Base-by-base conservation (phyloP, 1,140 invertebrate species). In the Charaxes varanes region DNA sequence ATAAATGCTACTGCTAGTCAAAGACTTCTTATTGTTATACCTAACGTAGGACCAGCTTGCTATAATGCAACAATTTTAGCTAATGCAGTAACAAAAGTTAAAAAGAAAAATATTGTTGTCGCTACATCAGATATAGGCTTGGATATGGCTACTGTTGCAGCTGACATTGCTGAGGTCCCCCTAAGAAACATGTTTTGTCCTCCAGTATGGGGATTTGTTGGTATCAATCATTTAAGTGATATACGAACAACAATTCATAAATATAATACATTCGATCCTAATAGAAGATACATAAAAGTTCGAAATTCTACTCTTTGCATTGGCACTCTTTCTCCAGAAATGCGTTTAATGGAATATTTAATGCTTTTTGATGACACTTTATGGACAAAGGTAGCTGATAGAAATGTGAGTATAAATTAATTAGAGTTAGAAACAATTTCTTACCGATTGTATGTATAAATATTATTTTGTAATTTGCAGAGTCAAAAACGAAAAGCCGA, bases 121-220 rank as follows among this genome's bases (percentile, higher is more conserved):
- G 73, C 81, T 13, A 85, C 86, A 15, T 76, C 80, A 11, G 80
- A 87, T 55, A 38, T 80, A 31, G 86, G 85, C 5, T 66, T 86
- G 16, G 70, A 74, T 30, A 52, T 74, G 17, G 52, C 74, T 10
- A 48, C 55, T 10, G 41, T 57, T 16, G 46, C 70, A 12, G 71
- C 85, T 8, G 60, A 84, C 51, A 64, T 70, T 21, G 61, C 72
- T 10, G 68, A 82, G 53, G 53, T 84, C 4, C 63, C 73, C 1
- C 40, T 82, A 22, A 57, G 55, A 47, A 74, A 83, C 51, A 76
- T 87, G 47, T 74, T 78, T 58, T 85, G 80, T 33, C 84, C 86
- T 3, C 86, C 86, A 18, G 86, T 87, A 4, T 87, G 86, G 86
- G 86, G 86, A 6, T 86, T 86, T 53, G 65, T 84, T 0, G 85